These are phyloP conservation scores for Dromococcyx pavoninus DNA, from an alignment of 2,797 vertebrate genomes.

Conservation along the genomic window DNA sequence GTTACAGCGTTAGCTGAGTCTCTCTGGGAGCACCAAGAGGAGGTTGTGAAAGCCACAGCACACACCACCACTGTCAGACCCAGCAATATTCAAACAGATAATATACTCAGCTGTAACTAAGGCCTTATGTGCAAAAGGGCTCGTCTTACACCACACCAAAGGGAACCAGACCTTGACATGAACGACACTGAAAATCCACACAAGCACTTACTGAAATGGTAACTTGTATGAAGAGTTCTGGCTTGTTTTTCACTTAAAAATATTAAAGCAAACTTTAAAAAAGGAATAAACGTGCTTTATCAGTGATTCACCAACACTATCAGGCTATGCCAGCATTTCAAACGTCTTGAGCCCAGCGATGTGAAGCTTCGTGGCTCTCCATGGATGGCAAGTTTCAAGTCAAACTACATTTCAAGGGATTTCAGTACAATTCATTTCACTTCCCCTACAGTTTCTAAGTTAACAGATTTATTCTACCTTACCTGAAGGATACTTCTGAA, in stretches of 20 bases:
- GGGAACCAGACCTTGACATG: neutral
- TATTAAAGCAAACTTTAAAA: neutral
- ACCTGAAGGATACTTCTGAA: neutral
- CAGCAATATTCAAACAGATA: neutral
- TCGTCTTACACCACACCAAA: neutral
- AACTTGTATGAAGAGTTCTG: neutral
- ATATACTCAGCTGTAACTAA: neutral
- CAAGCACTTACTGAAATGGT: neutral
- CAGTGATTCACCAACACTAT: neutral
- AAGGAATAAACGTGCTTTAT: neutral
- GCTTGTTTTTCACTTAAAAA: neutral
- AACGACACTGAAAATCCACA: neutral
- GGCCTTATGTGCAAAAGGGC: neutral
- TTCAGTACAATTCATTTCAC: neutral
- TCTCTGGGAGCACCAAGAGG: slow-evolving; percentile 22
- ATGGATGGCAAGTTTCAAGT: neutral
- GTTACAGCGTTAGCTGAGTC: neutral
- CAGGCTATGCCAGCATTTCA: neutral
- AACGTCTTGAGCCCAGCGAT: neutral
- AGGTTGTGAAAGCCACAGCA: neutral
- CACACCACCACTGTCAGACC: neutral
- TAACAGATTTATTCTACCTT: neutral
- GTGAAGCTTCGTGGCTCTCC: neutral
- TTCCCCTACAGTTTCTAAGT: neutral
- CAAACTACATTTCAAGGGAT: neutral